Evolutionary conservation across 2,888 invertebrate species (phyloP).

Genomic region (Cephalotes varians): DNA sequence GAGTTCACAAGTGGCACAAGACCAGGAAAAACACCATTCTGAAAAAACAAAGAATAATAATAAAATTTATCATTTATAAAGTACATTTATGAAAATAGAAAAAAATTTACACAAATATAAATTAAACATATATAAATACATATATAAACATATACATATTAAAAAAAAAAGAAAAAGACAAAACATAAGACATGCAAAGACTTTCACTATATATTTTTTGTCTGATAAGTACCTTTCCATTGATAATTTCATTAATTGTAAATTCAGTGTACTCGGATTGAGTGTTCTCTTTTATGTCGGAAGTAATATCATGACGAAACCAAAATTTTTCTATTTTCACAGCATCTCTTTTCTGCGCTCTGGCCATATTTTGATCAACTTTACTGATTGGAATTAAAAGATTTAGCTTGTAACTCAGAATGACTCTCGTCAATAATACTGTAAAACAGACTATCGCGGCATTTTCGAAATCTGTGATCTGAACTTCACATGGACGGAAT

Average conservation of each 20-base stretch:
- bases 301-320: constrained; percentile 94
- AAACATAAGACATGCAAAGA: constrained; percentile 1
- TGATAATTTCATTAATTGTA: constrained; percentile 98
- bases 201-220: not conserved
- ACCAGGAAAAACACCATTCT: constrained; percentile 97
- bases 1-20: constrained; percentile 97
- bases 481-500: constrained; percentile 99
- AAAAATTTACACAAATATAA: not conserved
- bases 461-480: constrained; percentile 99
- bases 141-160: not conserved
- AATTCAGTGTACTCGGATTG: constrained; percentile 90
- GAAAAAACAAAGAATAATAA: constrained; percentile 58
- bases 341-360: constrained; percentile 96
- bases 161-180: not conserved
- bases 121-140: not conserved
- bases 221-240: constrained; percentile 91
- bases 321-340: constrained; percentile 95
- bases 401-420: constrained; percentile 97
- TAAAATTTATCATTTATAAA: not conserved
- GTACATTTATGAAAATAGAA: not conserved
- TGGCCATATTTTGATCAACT: constrained; percentile 99
- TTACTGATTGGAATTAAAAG: constrained; percentile 99
- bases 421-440: constrained; percentile 97
- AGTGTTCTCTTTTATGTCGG: constrained; percentile 85
- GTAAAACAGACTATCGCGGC: constrained; percentile 99